Percentiles rank a stretch among this genome's conserved stretches.
phyloP scores from a whole-genome alignment of 2,888 invertebrate species.

The Macropis europaea region DNA sequence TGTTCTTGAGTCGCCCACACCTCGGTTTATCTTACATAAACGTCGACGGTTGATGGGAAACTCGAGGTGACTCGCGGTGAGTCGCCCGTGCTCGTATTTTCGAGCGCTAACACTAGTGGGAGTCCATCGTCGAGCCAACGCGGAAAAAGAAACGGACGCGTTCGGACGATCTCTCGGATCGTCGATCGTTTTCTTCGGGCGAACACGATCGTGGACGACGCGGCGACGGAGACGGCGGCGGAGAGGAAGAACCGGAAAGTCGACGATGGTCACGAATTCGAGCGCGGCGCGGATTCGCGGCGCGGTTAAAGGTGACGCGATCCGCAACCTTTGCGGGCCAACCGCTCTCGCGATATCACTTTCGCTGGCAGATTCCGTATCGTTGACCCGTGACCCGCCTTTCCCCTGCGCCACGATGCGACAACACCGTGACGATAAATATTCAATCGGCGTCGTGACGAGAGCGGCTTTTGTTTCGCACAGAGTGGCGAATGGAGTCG shows the following conservation, averaged over 20 bases:
- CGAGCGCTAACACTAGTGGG: no score
- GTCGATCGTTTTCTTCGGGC: no score
- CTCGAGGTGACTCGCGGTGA: no score
- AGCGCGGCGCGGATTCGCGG: conserved; percentile 5
- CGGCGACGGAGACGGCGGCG: neutral
- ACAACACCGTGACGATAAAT: conserved; percentile 68
- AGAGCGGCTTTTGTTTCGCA: conserved; percentile 59
- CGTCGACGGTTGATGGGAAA: no score
- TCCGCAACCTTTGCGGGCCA: conserved; percentile 44
- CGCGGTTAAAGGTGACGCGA: conserved; percentile 44
- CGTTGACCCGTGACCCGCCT: conserved; percentile 70
- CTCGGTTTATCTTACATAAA: no score
- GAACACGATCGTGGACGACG: no score
- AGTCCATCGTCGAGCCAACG: no score
- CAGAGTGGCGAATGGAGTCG: no score
- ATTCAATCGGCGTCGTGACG: conserved; percentile 71
- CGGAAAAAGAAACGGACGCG: no score
- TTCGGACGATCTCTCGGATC: no score
- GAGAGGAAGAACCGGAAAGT: conserved; percentile 18
- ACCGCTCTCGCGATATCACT: conserved; percentile 59
- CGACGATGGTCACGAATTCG: conserved; percentile 41
- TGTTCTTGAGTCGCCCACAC: no score
- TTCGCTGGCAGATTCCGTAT: conserved; percentile 69
- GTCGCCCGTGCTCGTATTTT: no score
- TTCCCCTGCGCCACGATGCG: conserved; percentile 64